phyloP scores from a whole-genome alignment of 2,113 vertebrate species.

The Muntiacus reevesi region DNA sequence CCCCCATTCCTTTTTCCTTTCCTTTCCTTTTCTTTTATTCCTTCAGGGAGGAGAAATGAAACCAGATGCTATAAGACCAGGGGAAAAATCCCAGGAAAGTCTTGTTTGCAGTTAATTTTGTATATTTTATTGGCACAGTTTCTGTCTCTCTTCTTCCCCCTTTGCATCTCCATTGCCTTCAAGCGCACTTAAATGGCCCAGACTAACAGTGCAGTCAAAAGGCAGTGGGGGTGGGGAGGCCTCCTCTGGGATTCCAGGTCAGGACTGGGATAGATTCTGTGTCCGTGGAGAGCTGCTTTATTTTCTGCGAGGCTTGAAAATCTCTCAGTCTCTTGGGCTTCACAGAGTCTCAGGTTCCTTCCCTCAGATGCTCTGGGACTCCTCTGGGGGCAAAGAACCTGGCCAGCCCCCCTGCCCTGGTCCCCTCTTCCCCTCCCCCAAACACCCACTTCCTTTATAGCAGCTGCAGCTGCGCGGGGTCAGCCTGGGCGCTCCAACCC shows the following conservation, averaged over 20 bases:
- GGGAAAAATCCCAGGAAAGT: background rate
- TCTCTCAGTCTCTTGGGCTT: constrained; percentile 26
- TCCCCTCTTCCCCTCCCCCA: background rate
- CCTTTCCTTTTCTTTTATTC: background rate
- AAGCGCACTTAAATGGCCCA: background rate
- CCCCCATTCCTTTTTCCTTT: background rate
- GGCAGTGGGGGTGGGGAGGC: background rate
- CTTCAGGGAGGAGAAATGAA: constrained; percentile 23
- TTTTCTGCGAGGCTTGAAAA: constrained; percentile 38
- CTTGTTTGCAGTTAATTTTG: constrained; percentile 18
- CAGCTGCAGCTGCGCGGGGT: constrained; percentile 55
- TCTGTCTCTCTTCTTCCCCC: background rate
- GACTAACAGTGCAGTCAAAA: background rate
- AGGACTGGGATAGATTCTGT: background rate
- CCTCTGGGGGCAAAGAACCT: background rate
- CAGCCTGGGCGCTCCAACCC: background rate
- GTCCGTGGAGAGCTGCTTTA: constrained; percentile 1
- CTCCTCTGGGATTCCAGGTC: background rate
- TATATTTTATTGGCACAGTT: background rate
- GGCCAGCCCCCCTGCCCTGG: background rate
- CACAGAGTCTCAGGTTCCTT: constrained; percentile 51
- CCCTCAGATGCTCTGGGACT: constrained; percentile 37
- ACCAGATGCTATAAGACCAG: background rate
- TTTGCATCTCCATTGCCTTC: background rate
- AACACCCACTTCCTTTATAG: constrained; percentile 35